Evolutionary conservation across 2,113 vertebrate species (phyloP), one percentile per base, ranked within the genome.

Genomic region (Psephotus haematonotus): DNA sequence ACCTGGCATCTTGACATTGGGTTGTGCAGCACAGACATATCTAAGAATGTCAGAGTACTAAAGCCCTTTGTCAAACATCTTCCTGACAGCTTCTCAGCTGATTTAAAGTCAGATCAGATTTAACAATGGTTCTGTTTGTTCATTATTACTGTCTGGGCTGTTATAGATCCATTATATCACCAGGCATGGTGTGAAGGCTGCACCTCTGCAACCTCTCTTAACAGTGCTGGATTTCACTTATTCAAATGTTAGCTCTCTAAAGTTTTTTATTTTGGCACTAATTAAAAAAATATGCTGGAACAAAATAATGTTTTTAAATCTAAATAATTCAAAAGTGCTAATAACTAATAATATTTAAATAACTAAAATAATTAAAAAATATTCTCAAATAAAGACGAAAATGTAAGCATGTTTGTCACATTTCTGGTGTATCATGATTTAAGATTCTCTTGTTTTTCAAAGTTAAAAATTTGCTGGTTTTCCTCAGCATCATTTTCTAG

Each of bases 221-320:
- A 50, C 1, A 28, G 3, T 16, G 27, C 17, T 39, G 68, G 37
- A 65, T 18, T 46, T 81, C 0, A 18, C 8, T 75, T 59, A 1
- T 49, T 69, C 9, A 29, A 7, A 2, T 39, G 25, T 13, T 64
- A 59, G 2, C 2, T 63, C 25, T 60, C 13, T 8, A 25, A 68
- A 63, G 3, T 6, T 69, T 84, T 25, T 75, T 2, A 46, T 75
- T 81, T 74, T 2, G 3, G 2, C 18, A 46, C 39, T 77, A 74
- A 9, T 46, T 68, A 71, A 46, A 4, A 17, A 10, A 55, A 3
- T 50, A 16, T 5, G 0, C 8, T 35, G 3, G 5, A 8, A 74
- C 59, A 49, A 49, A 55, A 37, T 3, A 8, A 3, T 17, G 1
- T 20, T 63, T 76, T 80, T 5, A 55, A 57, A 64, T 5, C 27